Base-by-base conservation (phyloP, 2,888 invertebrate species). In the Trichopria drosophilae region DNA sequence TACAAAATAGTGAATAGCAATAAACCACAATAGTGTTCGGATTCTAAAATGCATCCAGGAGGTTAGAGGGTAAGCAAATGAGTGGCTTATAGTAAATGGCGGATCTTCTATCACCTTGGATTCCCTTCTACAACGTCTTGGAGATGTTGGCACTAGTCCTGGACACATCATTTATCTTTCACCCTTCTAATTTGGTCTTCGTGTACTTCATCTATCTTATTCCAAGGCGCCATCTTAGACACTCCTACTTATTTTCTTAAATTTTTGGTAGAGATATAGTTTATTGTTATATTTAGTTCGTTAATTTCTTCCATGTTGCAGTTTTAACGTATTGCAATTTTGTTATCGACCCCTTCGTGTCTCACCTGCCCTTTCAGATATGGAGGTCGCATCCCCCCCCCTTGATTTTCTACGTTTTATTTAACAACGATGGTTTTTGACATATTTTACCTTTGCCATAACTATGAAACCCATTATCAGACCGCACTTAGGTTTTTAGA, bases 151-250 rank as follows among this genome's bases (percentile, higher is more conserved):
- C 59, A 58, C 68, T 64, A 62, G 63, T 65, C 65, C 69, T 71
- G 72, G 70, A 72, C 72, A 67, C 66, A 69, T 71, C 71, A 73
- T 73, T 73, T 71, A 73, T 73, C 73, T 73, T 71, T 69, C 65
- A 67, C 68, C 67, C 68, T 68, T 69, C 64, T 65, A 64, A 59
- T 64, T 61, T 58, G 60, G 60, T 29, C 59, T 36, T 59, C 61
- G 32, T 23, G 36, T 50, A 46, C 59, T 59, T 59, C 60, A 56
- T 55, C 64, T 57, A 60, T 58, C 60, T 43, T 55, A 60, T 59
- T 58, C 60, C 61, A 57, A 59, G 67, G 62, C 73, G 72, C 73
- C 73, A 73, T 73, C 73, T 73, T 73, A 72, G 69, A 65, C 68
- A 73, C 73, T 72, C 72, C 70, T 70, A 68, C 67, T 36, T 26